A percentile compares a stretch with the other conserved stretches of the same genome.
Conservation (phyloP, 2,888 invertebrate genomes). For the Ophion ventricosus region DNA sequence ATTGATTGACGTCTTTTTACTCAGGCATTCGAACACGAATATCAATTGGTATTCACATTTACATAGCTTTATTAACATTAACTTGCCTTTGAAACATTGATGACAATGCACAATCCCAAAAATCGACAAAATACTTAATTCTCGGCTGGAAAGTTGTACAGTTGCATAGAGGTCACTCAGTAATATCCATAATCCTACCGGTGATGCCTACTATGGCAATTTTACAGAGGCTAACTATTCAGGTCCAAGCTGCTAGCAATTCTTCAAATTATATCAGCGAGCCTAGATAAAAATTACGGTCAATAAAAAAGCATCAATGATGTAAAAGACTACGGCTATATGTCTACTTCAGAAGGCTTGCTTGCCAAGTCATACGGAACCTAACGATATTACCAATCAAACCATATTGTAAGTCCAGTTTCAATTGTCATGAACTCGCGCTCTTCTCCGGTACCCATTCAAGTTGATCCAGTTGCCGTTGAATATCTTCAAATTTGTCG, state of each 20-base stretch:
- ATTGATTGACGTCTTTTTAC: not conserved
- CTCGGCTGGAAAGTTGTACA: not conserved
- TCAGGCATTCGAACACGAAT: not conserved
- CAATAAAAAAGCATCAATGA: not conserved
- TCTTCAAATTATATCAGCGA: not conserved
- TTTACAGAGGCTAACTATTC: not conserved
- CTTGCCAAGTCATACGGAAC: too few relatives aligned
- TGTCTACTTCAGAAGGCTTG: too few relatives aligned
- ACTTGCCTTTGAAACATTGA: not conserved
- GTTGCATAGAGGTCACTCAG: not conserved
- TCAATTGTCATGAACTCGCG: not conserved
- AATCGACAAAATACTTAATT: not conserved
- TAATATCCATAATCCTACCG: not conserved
- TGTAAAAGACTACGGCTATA: too few relatives aligned
- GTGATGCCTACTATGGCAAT: not conserved
- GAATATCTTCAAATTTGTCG: constrained; percentile 78
- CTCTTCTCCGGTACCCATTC: constrained; percentile 72
- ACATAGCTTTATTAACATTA: not conserved
- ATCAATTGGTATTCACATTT: not conserved
- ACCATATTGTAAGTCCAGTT: not conserved
- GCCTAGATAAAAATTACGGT: not conserved
- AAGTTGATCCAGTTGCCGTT: constrained; percentile 77
- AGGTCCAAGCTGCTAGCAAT: not conserved
- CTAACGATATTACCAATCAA: not conserved
- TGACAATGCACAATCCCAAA: not conserved